These are phyloP conservation scores for Sterna hirundo DNA, from an alignment of 2,113 vertebrate species.

Conservation along the genomic window DNA sequence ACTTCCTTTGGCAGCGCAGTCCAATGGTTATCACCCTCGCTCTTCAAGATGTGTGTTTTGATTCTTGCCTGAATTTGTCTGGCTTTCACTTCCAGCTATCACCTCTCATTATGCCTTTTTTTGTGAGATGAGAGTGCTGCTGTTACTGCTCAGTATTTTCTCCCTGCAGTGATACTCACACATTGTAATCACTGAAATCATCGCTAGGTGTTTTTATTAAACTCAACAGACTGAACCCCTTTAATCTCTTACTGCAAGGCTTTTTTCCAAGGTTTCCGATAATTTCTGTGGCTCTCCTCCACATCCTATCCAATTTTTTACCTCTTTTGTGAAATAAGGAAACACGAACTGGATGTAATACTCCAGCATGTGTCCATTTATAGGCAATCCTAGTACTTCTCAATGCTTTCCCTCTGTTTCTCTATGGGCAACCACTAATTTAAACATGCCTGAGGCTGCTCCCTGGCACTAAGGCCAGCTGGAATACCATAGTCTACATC, in stretches of 20 bases:
- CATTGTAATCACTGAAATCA: constrained; percentile 25
- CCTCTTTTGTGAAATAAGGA: neutral
- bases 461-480: neutral
- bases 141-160: constrained; percentile 3
- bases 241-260: constrained; percentile 7
- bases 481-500: neutral
- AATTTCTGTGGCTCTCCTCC: neutral
- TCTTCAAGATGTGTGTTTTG: constrained; percentile 26
- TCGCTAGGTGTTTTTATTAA: neutral
- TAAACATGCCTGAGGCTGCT: neutral
- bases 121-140: neutral
- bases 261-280: neutral
- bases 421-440: neutral
- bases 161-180: neutral
- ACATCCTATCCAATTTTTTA: neutral
- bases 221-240: neutral
- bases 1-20: constrained; percentile 15
- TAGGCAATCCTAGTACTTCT: neutral
- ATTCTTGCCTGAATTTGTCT: constrained; percentile 30
- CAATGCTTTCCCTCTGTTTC: neutral
- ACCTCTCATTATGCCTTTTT: neutral
- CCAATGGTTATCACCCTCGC: constrained; percentile 7
- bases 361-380: neutral
- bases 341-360: neutral
- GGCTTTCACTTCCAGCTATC: constrained; percentile 38